Conservation (phyloP, 2,888 invertebrate genomes). For the Troides aeacus region DNA sequence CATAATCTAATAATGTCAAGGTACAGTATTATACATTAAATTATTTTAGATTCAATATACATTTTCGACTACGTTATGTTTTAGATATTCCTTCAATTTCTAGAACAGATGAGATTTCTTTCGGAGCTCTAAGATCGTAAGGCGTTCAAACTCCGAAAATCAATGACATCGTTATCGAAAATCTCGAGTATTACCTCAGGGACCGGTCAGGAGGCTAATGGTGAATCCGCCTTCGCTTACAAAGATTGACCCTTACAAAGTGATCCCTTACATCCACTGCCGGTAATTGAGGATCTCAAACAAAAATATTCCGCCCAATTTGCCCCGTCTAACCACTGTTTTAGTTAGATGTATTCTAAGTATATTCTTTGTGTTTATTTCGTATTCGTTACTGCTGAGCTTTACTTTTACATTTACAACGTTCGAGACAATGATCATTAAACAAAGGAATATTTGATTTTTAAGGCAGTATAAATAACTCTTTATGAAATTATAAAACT, state of each 20-base stretch:
- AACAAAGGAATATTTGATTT: too few relatives aligned
- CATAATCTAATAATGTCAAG: too few relatives aligned
- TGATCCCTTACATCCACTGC: constrained; percentile 48
- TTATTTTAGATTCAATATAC: too few relatives aligned
- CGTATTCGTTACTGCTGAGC: not conserved
- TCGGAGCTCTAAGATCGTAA: not conserved
- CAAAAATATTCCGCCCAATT: constrained; percentile 30
- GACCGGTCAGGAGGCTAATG: constrained; percentile 66
- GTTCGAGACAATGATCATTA: not conserved
- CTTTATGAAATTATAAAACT: too few relatives aligned
- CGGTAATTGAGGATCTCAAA: constrained; percentile 31
- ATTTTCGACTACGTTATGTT: not conserved
- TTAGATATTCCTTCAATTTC: not conserved
- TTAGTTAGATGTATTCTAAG: constrained; percentile 2
- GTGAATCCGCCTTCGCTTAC: constrained; percentile 52
- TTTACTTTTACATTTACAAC: not conserved
- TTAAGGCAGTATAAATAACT: too few relatives aligned
- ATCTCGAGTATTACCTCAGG: constrained; percentile 63
- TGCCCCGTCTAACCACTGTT: constrained; percentile 24
- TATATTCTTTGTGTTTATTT: not conserved
- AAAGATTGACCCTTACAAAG: constrained; percentile 62
- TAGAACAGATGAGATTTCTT: constrained; percentile 1
- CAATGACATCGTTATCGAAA: constrained; percentile 55
- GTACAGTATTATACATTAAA: too few relatives aligned
- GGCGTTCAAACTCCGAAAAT: constrained; percentile 36